A percentile compares a stretch with the other conserved stretches of the same genome.
Evolutionary conservation across 2,797 vertebrate genomes (phyloP).

Genomic region (Malurus leucopterus): DNA sequence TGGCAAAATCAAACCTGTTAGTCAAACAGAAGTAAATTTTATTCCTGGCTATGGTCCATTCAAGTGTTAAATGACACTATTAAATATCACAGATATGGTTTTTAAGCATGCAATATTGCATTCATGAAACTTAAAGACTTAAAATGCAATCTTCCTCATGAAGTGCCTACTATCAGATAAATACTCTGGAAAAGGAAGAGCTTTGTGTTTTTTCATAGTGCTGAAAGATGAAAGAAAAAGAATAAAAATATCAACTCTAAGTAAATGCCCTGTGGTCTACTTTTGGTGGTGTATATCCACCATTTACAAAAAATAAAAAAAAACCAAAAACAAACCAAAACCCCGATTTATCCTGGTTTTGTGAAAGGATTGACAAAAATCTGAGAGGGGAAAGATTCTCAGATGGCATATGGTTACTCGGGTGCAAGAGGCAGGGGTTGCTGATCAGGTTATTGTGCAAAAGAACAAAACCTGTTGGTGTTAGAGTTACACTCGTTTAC

Average conservation of each 20-base stretch:
- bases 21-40: slow-evolving; percentile 34
- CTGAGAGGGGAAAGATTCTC: accelerated
- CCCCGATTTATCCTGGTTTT: neutral
- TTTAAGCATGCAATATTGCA: neutral
- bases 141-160: neutral
- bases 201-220: neutral
- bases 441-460: neutral
- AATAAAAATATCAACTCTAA: neutral
- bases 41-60: neutral
- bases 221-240: neutral
- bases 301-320: accelerated
- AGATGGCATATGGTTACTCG: neutral
- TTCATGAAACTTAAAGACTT: neutral
- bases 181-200: neutral
- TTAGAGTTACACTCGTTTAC: neutral
- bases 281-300: neutral
- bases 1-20: slow-evolving; percentile 11
- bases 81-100: neutral
- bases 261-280: neutral
- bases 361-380: neutral
- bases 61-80: neutral
- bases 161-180: neutral
- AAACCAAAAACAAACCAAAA: accelerated
- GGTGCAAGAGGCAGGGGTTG: neutral
- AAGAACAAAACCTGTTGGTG: neutral